phyloP scores from a whole-genome alignment of 1,140 invertebrate species.

The Eumeta japonica region DNA sequence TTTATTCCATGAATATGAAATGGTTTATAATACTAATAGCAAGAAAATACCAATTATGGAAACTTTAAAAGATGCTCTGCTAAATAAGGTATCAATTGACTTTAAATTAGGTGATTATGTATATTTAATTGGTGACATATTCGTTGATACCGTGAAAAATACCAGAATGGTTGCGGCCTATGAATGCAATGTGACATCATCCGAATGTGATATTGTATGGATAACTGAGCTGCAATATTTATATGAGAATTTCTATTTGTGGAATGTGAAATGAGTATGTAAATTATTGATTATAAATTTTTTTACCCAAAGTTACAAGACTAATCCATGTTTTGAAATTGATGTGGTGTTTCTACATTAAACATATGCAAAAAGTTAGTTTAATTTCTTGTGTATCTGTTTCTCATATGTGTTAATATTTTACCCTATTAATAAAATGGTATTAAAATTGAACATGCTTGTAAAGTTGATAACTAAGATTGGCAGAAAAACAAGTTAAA shows the following conservation, averaged over 20 bases:
- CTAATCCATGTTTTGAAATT: not conserved
- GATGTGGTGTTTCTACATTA: too few species aligned
- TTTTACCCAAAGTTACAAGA: conserved; percentile 1
- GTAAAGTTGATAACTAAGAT: too few species aligned
- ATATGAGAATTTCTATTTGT: conserved; percentile 43
- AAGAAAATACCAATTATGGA: conserved; percentile 28
- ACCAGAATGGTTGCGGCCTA: conserved; percentile 37
- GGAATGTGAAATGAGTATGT: conserved; percentile 10
- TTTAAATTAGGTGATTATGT: conserved; percentile 29
- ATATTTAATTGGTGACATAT: conserved; percentile 41
- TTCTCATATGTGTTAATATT: too few species aligned
- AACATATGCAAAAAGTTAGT: too few species aligned
- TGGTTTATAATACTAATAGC: conserved; percentile 18
- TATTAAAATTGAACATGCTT: too few species aligned
- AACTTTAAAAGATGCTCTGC: conserved; percentile 16
- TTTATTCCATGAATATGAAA: conserved; percentile 20
- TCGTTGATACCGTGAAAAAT: conserved; percentile 28
- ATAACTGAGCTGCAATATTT: conserved; percentile 40
- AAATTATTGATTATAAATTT: too few species aligned
- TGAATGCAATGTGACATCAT: conserved; percentile 23
- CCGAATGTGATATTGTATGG: conserved; percentile 38
- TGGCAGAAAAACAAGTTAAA: too few species aligned
- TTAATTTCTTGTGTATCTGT: not conserved
- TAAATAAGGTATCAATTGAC: conserved; percentile 17
- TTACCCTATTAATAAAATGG: too few species aligned